phyloP scores from a whole-genome alignment of 2,888 invertebrate genomes.

The Rhodophaea formosa region DNA sequence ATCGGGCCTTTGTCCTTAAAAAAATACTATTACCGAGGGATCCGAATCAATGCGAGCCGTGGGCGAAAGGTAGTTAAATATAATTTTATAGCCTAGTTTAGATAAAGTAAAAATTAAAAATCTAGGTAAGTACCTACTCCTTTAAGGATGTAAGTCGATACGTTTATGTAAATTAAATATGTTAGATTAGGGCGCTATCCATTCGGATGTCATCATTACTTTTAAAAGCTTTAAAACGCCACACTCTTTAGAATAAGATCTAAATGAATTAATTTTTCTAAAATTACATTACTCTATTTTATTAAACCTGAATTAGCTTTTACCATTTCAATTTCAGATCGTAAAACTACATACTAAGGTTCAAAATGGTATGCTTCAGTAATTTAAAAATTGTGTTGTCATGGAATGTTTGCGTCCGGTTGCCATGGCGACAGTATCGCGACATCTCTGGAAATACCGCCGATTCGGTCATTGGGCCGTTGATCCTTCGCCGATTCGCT shows the following conservation, averaged over 20 bases:
- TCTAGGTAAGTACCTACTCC: too few species aligned
- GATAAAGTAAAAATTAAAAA: too few species aligned
- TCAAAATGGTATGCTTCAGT: conserved; percentile 28
- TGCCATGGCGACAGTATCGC: conserved; percentile 65
- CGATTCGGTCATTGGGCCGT: conserved; percentile 61
- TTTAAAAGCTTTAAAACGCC: neutral
- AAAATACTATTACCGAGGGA: too few species aligned
- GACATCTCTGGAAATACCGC: conserved; percentile 59
- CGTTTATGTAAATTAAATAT: neutral
- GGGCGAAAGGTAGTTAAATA: too few species aligned
- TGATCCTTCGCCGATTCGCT: conserved; percentile 52
- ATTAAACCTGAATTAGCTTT: neutral
- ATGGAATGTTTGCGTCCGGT: conserved; percentile 55
- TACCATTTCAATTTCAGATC: neutral
- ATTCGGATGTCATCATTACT: neutral
- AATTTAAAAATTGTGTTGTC: conserved; percentile 22
- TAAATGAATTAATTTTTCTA: neutral
- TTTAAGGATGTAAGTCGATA: too few species aligned
- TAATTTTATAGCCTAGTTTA: too few species aligned
- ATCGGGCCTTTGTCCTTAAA: too few species aligned
- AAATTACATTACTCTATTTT: neutral
- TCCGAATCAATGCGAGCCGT: too few species aligned
- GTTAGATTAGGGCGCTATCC: neutral
- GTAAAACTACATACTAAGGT: conserved; percentile 28
- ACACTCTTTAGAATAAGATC: neutral